Conservation (phyloP, 1,140 invertebrate genomes). For the Papilio polyxenes region DNA sequence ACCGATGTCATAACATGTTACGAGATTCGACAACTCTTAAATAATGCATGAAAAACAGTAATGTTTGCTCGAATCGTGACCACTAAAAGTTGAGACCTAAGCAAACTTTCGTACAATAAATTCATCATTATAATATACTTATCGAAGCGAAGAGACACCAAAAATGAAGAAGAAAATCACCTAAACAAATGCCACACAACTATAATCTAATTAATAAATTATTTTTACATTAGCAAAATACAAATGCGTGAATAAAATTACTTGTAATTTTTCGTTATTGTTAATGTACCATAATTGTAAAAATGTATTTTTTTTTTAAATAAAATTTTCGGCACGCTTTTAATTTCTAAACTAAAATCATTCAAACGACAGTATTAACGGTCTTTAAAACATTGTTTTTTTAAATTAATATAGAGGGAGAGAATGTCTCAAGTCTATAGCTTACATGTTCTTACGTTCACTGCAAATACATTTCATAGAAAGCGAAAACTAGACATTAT, state of each 20-base stretch:
- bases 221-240: no score
- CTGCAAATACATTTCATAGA: slow-evolving; percentile 43
- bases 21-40: slow-evolving; percentile 30
- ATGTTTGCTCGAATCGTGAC: not conserved
- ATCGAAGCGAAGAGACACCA: no score
- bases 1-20: slow-evolving; percentile 15
- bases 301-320: no score
- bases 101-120: not conserved
- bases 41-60: slow-evolving; percentile 32
- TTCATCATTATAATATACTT: not conserved
- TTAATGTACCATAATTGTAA: no score
- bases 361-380: not conserved
- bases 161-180: no score
- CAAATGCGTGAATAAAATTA: no score
- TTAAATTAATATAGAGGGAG: not conserved
- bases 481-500: slow-evolving; percentile 41
- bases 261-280: no score
- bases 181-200: no score
- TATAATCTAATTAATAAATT: no score
- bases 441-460: slow-evolving; percentile 1
- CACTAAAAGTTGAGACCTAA: not conserved
- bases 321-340: not conserved
- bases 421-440: slow-evolving; percentile 28
- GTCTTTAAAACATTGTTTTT: not conserved
- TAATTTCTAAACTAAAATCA: not conserved